Conservation (phyloP, 1,140 invertebrate genomes). For the Thaumatotibia leucotreta region DNA sequence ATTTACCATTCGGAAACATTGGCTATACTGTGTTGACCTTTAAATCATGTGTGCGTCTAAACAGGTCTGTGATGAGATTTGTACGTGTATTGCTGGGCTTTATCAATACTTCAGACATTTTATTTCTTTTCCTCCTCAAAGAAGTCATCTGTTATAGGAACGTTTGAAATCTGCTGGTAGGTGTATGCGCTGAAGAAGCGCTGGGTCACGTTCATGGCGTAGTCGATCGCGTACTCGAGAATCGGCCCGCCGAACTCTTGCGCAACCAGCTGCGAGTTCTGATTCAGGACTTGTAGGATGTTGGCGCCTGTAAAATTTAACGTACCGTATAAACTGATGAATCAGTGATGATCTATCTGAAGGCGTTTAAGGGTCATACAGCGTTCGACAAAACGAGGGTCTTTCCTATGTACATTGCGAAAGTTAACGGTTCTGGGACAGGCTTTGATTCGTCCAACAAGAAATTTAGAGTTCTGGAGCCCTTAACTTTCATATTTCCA, state of each 20-base stretch:
- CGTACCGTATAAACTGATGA: not conserved
- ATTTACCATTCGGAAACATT: no score
- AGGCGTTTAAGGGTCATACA: no score
- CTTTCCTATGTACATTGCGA: no score
- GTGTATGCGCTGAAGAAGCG: conserved; percentile 65
- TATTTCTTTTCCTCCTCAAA: conserved; percentile 52
- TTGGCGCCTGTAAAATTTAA: conserved; percentile 48
- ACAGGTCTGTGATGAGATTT: no score
- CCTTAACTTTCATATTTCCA: no score
- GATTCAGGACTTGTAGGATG: conserved; percentile 57
- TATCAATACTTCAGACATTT: conserved; percentile 44
- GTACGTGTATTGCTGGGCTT: not conserved
- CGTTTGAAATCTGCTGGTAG: conserved; percentile 58
- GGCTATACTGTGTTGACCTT: no score
- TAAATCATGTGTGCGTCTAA: no score
- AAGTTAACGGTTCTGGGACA: no score
- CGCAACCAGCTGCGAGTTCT: conserved; percentile 59
- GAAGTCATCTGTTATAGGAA: conserved; percentile 61
- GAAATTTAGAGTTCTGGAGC: no score
- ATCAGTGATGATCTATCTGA: no score
- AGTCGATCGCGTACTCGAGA: conserved; percentile 65
- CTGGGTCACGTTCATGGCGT: conserved; percentile 67
- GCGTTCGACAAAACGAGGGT: no score
- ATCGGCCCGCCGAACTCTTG: conserved; percentile 67
- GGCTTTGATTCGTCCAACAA: no score